Evolutionary conservation across 2,888 invertebrate genomes (phyloP).

Genomic region (Carterocephalus palaemon): DNA sequence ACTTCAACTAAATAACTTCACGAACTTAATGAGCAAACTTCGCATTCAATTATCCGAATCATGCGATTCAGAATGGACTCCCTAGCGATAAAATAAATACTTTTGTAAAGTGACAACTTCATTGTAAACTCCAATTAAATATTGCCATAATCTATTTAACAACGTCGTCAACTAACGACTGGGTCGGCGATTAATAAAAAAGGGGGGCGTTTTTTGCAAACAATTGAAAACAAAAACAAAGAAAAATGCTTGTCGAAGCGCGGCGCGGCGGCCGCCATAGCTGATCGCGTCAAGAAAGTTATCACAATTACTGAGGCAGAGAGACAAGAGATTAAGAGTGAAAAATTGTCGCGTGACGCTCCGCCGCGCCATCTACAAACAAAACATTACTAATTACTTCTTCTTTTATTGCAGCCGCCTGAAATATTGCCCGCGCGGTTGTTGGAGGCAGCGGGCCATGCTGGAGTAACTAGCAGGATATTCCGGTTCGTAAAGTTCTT

Average conservation of each 20-base stretch:
- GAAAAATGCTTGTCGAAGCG: conserved; percentile 21
- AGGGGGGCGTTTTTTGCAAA: conserved; percentile 14
- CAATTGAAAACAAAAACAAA: conserved; percentile 19
- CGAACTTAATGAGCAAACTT: too few relatives aligned
- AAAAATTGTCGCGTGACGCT: conserved; percentile 37
- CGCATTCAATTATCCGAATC: too few relatives aligned
- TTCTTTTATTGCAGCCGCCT: conserved; percentile 40
- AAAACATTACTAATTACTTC: conserved; percentile 43
- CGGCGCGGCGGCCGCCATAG: too few relatives aligned
- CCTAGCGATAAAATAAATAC: too few relatives aligned
- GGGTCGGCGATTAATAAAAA: conserved; percentile 17
- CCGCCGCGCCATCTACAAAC: conserved; percentile 33
- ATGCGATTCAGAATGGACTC: too few relatives aligned
- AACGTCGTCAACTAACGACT: conserved; percentile 15
- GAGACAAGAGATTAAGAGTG: conserved; percentile 38
- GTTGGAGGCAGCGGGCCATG: conserved; percentile 17
- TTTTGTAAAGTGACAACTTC: too few relatives aligned
- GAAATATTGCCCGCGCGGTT: conserved; percentile 34
- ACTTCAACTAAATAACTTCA: too few relatives aligned
- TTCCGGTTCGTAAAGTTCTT: neutral
- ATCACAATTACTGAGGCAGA: conserved; percentile 35
- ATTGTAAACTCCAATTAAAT: conserved; percentile 2
- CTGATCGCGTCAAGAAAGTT: conserved; percentile 35
- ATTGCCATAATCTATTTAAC: conserved; percentile 11
- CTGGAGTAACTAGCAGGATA: neutral